phyloP scores from a whole-genome alignment of 2,888 invertebrate species.

The Drosophila rubida region DNA sequence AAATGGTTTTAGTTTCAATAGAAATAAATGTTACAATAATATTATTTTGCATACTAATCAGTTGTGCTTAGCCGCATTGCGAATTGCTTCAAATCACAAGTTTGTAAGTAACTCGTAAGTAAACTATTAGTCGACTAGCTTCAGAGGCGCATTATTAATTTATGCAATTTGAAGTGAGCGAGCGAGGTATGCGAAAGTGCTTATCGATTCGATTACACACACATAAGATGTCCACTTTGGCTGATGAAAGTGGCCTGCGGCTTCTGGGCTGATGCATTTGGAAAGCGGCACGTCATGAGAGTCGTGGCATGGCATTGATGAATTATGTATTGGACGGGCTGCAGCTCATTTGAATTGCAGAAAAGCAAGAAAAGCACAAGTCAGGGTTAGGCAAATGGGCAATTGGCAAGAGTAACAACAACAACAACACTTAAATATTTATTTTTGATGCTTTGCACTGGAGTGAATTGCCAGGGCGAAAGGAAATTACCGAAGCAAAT shows the following conservation, averaged over 20 bases:
- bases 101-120: neutral
- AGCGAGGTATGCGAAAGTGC: neutral
- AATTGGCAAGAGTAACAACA: too few species aligned
- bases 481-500: constrained; percentile 64
- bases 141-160: neutral
- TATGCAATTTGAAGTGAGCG: neutral
- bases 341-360: constrained; percentile 40
- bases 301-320: constrained; percentile 38
- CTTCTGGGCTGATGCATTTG: constrained; percentile 15
- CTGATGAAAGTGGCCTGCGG: constrained; percentile 1
- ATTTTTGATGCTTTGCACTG: constrained; percentile 4
- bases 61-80: neutral
- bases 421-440: constrained; percentile 28
- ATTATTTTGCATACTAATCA: too few species aligned
- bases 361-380: constrained; percentile 12
- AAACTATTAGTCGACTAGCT: neutral
- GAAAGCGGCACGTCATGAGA: constrained; percentile 2
- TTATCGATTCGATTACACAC: constrained; percentile 29
- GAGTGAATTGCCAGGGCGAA: constrained; percentile 25
- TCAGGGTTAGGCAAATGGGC: constrained; percentile 6
- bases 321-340: constrained; percentile 45
- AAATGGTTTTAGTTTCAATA: too few species aligned
- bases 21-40: too few species aligned
- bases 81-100: neutral
- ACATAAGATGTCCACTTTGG: neutral